Base-by-base conservation (phyloP, 1,140 invertebrate genomes). In the Scylla paramamosain region DNA sequence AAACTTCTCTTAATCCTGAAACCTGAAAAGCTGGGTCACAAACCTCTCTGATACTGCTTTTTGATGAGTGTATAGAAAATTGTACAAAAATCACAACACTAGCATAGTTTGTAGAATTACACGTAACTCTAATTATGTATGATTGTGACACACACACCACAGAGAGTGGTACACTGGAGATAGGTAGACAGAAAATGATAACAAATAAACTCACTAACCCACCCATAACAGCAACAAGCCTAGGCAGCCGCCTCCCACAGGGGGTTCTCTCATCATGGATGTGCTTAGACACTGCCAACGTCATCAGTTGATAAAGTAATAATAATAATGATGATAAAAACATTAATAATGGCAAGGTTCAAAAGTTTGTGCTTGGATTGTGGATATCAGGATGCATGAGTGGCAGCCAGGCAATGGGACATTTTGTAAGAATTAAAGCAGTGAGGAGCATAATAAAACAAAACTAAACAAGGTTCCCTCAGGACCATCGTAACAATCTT, bases 91-190 rank as follows among this genome's bases (percentile, higher is more conserved):
- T 77, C 67, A 77, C 67, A 77, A 77, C 67, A 77, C 67, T 77
- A n/a, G 67, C 67, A 77, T 77, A 77, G 67, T 77, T 77, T 77
- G 67, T 77, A 77, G 67, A 77, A n/a, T n/a, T 77, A 77, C 67
- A 77, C 8, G 67, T 77, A 25, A 77, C 16, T 77, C 12, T 77
- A 77, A 77, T 77, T 77, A 25, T 77, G n/a, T 20, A 77, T 77
- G 67, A 77, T 77, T n/a, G 25, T 77, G 67, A 77, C 52, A 59
- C 52, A 59, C 10, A 59, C 52, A 59, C 52, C 16, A 59, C 52
- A 59, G 0, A 59, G 0, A 20, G 52, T 59, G 52, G 52, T 20
- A 59, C 52, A 59, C 52, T 1, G 10, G 52, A 0, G 16, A 59
- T 59, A 59, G 1, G 16, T 59, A 59, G 39, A 39, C 39, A 39